These are phyloP conservation scores for Potamarius usumacintae DNA, from an alignment of 2,113 vertebrate species.

Conservation along the genomic window DNA sequence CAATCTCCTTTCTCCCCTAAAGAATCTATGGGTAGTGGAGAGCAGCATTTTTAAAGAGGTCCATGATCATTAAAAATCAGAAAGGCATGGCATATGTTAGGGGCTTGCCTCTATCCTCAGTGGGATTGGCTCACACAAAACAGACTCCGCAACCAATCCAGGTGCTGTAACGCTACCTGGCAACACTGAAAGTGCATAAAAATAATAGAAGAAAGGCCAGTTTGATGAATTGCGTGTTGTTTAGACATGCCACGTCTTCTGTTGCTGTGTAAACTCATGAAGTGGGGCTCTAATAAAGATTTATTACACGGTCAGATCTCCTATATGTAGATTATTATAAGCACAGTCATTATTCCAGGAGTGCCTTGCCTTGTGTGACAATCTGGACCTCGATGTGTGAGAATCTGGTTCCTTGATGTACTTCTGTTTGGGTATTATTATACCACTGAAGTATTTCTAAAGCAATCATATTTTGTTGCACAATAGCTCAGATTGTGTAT, in stretches of 20 bases:
- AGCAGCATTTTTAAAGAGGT: slow-evolving; percentile 73
- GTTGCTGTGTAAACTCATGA: neutral
- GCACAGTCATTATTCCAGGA: neutral
- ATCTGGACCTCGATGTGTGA: neutral
- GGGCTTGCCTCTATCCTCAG: slow-evolving; percentile 58
- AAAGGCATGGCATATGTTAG: slow-evolving; percentile 63
- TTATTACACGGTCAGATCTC: neutral
- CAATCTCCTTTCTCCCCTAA: slow-evolving; percentile 54
- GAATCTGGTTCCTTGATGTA: neutral
- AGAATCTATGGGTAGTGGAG: slow-evolving; percentile 47
- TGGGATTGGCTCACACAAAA: slow-evolving; percentile 70
- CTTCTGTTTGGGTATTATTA: neutral
- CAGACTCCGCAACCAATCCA: slow-evolving; percentile 61
- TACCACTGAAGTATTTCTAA: neutral
- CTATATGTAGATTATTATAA: neutral
- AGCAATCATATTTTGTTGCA: neutral
- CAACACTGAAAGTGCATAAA: slow-evolving; percentile 16
- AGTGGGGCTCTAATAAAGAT: neutral
- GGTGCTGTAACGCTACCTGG: slow-evolving; percentile 61
- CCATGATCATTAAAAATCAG: slow-evolving; percentile 73
- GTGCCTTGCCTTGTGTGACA: neutral
- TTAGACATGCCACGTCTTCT: slow-evolving; percentile 9
- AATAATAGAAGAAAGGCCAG: slow-evolving; percentile 38
- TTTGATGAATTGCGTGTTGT: slow-evolving; percentile 38
- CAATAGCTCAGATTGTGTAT: neutral